Conservation (phyloP, 2,113 vertebrate species). For the Chionis minor region DNA sequence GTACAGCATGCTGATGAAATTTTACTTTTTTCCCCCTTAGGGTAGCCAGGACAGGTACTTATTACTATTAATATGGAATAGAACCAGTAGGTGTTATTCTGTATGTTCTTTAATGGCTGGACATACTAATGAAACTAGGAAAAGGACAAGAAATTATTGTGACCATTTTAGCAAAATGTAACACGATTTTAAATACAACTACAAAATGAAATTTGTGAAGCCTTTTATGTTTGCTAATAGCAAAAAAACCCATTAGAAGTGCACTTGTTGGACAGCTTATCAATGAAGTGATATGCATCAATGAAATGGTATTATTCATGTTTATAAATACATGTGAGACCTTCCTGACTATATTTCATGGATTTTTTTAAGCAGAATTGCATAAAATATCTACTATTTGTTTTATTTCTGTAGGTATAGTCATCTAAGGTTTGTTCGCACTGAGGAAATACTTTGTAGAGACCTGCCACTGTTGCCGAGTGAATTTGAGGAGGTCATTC, state of each 20-base stretch:
- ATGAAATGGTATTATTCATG: background rate
- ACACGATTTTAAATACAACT: background rate
- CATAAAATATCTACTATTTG: background rate
- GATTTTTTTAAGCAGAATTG: background rate
- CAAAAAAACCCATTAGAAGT: background rate
- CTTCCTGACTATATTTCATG: background rate
- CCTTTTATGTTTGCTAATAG: background rate
- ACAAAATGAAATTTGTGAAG: background rate
- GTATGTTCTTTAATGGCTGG: background rate
- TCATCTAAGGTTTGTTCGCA: slow-evolving; percentile 82
- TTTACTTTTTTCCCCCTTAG: background rate
- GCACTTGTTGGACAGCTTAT: background rate
- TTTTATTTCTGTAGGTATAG: slow-evolving; percentile 73
- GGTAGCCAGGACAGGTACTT: background rate
- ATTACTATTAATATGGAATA: background rate
- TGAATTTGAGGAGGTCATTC: slow-evolving; percentile 75
- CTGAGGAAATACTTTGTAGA: slow-evolving; percentile 72
- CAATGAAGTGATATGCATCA: background rate
- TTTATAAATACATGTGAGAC: background rate
- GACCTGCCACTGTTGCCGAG: slow-evolving; percentile 78
- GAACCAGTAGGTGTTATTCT: background rate
- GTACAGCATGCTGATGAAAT: background rate
- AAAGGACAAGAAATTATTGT: background rate
- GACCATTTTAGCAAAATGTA: background rate
- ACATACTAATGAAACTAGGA: background rate